Base-by-base conservation (phyloP, 2,888 invertebrate species). In the Tanypteryx hageni region DNA sequence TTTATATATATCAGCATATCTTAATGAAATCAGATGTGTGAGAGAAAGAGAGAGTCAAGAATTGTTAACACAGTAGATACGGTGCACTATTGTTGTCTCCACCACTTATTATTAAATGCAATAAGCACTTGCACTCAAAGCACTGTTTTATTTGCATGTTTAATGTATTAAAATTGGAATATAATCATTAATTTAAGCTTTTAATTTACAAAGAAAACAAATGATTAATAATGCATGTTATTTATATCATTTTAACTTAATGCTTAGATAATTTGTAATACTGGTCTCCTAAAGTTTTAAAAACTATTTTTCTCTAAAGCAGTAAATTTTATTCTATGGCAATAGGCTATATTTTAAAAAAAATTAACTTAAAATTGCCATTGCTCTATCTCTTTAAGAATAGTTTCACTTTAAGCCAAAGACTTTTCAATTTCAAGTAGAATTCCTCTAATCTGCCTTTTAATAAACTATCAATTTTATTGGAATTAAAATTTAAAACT, bases 41-140 rank as follows among this genome's bases (percentile, higher is more conserved):
- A 11, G 22, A n/a, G 76, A 76, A 27, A 13, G 56, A 68, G n/a
- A 89, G 89, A 89, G 31, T 14, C 58, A 83, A 83, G 89, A 89
- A 64, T 18, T 89, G 56, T 31, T 18, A n/a, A 44, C 31, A 89
- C 11, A 56, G 89, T 89, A 89, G 89, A 89, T 89, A 13, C 64
- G 89, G 89, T 89, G 89, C 89, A 89, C 89, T 5, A n/a, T 89
- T 89, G 61, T n/a, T 89, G 89, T 89, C 13, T 44, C 18, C 83
- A 68, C 64, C 89, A 89, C 31, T 44, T 68, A 64, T 64, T 44
- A 89, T 68, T 89, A 44, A 64, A 89, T 61, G 76, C 76, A 76
- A 76, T 89, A 89, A 44, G 89, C 89, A 89, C 89, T 68, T 89
- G 89, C 89, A 89, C 89, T 64, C 56, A 44, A 89, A 64, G 64